These are phyloP conservation scores for Saguinus midas DNA, from an alignment of 2,113 vertebrate genomes.

Conservation along the genomic window DNA sequence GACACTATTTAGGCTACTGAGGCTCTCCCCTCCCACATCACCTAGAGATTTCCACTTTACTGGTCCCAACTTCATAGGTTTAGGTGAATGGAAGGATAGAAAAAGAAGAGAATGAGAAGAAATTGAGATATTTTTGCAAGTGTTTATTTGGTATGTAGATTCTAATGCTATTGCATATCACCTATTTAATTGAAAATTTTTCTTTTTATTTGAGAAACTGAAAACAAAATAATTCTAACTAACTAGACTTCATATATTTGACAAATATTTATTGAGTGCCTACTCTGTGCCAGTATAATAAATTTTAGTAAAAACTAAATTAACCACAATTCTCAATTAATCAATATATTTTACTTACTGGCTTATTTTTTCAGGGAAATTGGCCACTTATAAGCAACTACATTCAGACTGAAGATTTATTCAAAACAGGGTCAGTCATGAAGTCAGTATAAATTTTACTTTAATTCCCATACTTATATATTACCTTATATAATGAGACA, in stretches of 20 bases:
- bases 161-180: neutral
- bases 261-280: slow-evolving; percentile 52
- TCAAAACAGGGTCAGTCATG: slow-evolving; percentile 52
- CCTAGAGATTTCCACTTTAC: too few species aligned
- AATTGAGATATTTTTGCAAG: neutral
- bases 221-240: slow-evolving; percentile 55
- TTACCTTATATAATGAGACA: neutral
- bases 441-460: slow-evolving; percentile 56
- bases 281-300: slow-evolving; percentile 31
- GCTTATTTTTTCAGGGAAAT: slow-evolving; percentile 66
- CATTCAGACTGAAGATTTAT: slow-evolving; percentile 58
- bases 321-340: slow-evolving; percentile 62
- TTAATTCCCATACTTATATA: slow-evolving; percentile 30
- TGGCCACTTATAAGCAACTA: slow-evolving; percentile 58
- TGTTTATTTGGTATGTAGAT: neutral
- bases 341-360: slow-evolving; percentile 57
- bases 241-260: slow-evolving; percentile 38
- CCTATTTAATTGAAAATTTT: slow-evolving; percentile 29
- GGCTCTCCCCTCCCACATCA: neutral
- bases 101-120: neutral
- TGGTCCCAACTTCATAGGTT: neutral
- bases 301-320: slow-evolving; percentile 66
- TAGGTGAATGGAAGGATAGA: neutral
- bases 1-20: rapidly evolving
- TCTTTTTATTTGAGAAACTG: slow-evolving; percentile 35